Conservation (phyloP, 2,888 invertebrate genomes). For the Drosophila paranaensis region DNA sequence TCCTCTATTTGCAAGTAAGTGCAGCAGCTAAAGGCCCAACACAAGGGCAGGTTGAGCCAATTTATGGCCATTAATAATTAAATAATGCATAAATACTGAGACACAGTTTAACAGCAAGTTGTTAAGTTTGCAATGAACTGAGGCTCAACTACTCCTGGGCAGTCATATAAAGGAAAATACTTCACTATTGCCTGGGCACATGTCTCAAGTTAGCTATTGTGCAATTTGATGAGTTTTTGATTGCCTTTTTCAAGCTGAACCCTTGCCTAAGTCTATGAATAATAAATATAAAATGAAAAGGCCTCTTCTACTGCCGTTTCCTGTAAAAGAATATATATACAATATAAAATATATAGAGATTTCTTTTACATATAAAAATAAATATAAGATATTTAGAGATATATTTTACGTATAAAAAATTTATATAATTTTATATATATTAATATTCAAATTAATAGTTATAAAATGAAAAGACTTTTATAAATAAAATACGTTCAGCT, state of each 20-base stretch:
- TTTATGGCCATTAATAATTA: slow-evolving; percentile 45
- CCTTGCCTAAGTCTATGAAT: not conserved
- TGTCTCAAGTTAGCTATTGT: not conserved
- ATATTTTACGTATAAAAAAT: no score
- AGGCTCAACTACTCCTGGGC: not conserved
- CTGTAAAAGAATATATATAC: no score
- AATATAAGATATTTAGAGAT: no score
- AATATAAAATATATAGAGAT: no score
- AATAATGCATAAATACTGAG: slow-evolving; percentile 29
- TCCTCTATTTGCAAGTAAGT: slow-evolving; percentile 5
- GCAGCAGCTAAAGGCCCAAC: slow-evolving; percentile 25
- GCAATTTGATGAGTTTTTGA: slow-evolving; percentile 1
- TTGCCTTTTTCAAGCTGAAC: not conserved
- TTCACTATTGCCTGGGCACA: not conserved
- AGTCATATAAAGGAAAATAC: not conserved
- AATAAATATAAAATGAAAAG: not conserved
- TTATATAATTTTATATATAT: no score
- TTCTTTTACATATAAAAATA: no score
- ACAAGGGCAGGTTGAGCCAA: not conserved
- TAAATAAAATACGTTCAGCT: no score
- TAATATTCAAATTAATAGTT: no score
- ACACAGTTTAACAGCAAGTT: slow-evolving; percentile 9
- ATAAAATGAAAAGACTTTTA: no score
- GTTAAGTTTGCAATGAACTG: slow-evolving; percentile 1
- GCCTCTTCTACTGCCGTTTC: no score